Evolutionary conservation across 2,888 invertebrate species (phyloP).

Genomic region (Disparrhopalites patrizii): DNA sequence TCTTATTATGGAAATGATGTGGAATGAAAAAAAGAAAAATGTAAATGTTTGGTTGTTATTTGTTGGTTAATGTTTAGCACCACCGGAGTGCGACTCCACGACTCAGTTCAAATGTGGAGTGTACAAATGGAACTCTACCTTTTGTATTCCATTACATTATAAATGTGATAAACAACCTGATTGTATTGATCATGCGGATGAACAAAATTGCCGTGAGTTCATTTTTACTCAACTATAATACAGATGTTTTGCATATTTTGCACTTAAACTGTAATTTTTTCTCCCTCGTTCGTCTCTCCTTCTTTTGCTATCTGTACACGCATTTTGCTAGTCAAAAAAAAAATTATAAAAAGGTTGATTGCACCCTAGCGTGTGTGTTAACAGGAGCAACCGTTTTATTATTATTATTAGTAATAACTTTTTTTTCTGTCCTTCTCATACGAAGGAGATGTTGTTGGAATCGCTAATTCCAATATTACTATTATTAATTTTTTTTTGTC

Average conservation of each 20-base stretch:
- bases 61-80: conserved; percentile 69
- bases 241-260: not conserved
- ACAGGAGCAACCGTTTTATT: not conserved
- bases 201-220: conserved; percentile 55
- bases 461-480: too few species aligned
- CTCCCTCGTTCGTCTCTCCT: not conserved
- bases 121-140: conserved; percentile 93
- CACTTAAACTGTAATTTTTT: too few species aligned
- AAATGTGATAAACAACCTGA: conserved; percentile 70
- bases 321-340: not conserved
- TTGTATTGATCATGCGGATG: conserved; percentile 56
- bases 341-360: not conserved
- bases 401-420: not conserved
- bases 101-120: conserved; percentile 88
- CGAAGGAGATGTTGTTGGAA: not conserved
- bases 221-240: conserved; percentile 50
- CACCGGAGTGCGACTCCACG: conserved; percentile 85
- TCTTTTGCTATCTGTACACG: not conserved
- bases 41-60: too few species aligned
- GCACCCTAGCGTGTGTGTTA: not conserved
- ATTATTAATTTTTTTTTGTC: conserved; percentile 8
- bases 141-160: conserved; percentile 88
- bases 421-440: not conserved
- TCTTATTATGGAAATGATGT: too few species aligned
- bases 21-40: too few species aligned